Base-by-base conservation (phyloP, 2,797 vertebrate genomes). In the Ptychadena robeensis region DNA sequence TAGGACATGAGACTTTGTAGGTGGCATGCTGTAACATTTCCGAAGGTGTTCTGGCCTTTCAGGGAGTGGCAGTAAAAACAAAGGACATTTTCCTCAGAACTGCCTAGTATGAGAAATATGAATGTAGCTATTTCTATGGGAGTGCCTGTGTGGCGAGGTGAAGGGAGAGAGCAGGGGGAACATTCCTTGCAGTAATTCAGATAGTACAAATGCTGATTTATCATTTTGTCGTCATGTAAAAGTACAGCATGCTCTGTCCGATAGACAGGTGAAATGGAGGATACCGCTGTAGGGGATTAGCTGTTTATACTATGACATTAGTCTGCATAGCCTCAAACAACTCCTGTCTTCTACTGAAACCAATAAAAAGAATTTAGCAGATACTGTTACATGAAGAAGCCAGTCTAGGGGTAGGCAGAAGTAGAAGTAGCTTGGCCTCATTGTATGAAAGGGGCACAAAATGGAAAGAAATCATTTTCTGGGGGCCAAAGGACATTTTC, bases 161-260 rank as follows among this genome's bases (percentile, higher is more conserved):
- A 18, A 69, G 63, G 61, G 30, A 57, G 12, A 57, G 37, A 69
- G 30, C 3, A 64, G 35, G 27, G 12, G 15, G 34, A 30, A 82
- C 73, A 82, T 82, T 82, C 72, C 48, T 68, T 53, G 8, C 37
- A 34, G 61, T 61, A 68, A 69, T 31, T 61, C 44, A 82, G 35
- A 63, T 48, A 75, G 74, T 63, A 61, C 34, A 61, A 59, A 27
- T 77, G 10, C 34, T 44, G 67, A 80, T 40, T 22, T 25, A 63
- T 35, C 35, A 40, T 15, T 34, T 28, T 18, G n/a, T 30, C 25
- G 8, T 27, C 14, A 25, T 68, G 22, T 61, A 25, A 67, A 15
- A 32, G 18, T 12, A 53, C n/a, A 30, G 30, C 14, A 76, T 22
- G 27, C 18, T 15, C 30, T 57, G 37, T 76, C 28, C 11, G n/a